Conservation (phyloP, 2,888 invertebrate species). For the Agriopis leucophaearia region DNA sequence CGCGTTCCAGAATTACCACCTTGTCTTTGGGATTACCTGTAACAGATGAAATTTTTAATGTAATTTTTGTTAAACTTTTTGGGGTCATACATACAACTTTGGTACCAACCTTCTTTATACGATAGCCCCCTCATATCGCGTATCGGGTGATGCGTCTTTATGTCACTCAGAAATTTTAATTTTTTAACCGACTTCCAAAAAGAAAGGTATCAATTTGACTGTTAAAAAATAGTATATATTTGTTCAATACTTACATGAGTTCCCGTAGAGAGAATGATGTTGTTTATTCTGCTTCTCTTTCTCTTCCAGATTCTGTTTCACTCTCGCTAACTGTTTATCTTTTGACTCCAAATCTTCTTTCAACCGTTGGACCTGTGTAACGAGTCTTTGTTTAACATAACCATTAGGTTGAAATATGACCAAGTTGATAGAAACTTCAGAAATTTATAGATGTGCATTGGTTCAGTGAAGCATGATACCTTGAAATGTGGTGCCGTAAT, state of each 20-base stretch:
- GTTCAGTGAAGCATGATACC: not conserved
- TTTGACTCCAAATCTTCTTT: slow-evolving; percentile 87
- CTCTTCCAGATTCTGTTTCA: slow-evolving; percentile 87
- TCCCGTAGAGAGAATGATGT: slow-evolving; percentile 76
- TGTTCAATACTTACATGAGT: slow-evolving; percentile 70
- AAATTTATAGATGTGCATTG: too few species aligned
- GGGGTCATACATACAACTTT: too few species aligned
- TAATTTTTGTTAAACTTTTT: not conserved
- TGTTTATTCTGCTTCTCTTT: slow-evolving; percentile 87
- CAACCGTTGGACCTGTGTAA: slow-evolving; percentile 83
- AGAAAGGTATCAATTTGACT: too few species aligned
- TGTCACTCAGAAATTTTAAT: too few species aligned
- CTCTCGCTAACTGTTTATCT: slow-evolving; percentile 88
- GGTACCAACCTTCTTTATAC: too few species aligned
- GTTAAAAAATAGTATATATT: not conserved
- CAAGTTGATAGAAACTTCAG: too few species aligned
- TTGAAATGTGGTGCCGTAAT: too few species aligned
- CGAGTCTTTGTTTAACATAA: not conserved
- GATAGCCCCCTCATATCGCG: too few species aligned
- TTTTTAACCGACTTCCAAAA: too few species aligned
- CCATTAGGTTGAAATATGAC: not conserved
- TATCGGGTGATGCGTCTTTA: too few species aligned
- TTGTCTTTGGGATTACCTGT: slow-evolving; percentile 79
- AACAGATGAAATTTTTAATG: slow-evolving; percentile 50
- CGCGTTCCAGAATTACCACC: slow-evolving; percentile 73